Evolutionary conservation across 2,888 invertebrate species (phyloP), one percentile per base, ranked within the genome.

Genomic region (Oscheius myriophilus): DNA sequence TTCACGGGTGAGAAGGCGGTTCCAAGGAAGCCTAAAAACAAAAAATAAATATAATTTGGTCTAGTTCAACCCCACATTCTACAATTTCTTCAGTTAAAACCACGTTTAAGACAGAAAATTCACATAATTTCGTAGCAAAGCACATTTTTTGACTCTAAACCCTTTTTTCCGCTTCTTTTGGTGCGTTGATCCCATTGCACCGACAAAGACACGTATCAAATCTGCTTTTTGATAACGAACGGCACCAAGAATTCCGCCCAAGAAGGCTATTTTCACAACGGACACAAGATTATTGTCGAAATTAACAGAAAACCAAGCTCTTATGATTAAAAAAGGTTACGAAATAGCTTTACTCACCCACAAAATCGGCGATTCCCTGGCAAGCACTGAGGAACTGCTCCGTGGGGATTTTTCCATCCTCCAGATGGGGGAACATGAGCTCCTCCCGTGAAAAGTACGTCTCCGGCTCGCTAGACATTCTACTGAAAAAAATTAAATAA

Each of bases 281-380:
- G 33, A 33, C 3, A 33, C 9, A 33, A 6, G 4, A 3, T 33
- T 9, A 6, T 33, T 9, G 3, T 33, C 33, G 33, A 33, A 9
- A 9, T 33, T 33, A 33, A 33, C n/a, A 16, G 51, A 18, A 18
- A 11, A 51, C 14, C 12, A 51, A 51, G 14, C 14, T n/a, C 11
- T 51, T 25, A 14, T 14, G 16, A 55, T 16, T 4, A 33, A 26
- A 57, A 18, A 57, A 49, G 11, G 11, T 11, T 11, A 12, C n/a
- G n/a, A 25, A 25, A 33, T 67, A 4, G 21, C 23, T n/a, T n/a
- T n/a, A 64, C 74, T 67, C 41, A 82, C 84, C 82, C n/a, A 85
- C 84, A 63, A 85, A 85, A 55, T 84, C 84, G 11, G 84, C 84
- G 58, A 85, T 80, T 63, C 85, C 85, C 52, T 86, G 83, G 65